These are phyloP conservation scores for Drosophila ananassae DNA, from an alignment of 1,140 invertebrate species.

Conservation along the genomic window DNA sequence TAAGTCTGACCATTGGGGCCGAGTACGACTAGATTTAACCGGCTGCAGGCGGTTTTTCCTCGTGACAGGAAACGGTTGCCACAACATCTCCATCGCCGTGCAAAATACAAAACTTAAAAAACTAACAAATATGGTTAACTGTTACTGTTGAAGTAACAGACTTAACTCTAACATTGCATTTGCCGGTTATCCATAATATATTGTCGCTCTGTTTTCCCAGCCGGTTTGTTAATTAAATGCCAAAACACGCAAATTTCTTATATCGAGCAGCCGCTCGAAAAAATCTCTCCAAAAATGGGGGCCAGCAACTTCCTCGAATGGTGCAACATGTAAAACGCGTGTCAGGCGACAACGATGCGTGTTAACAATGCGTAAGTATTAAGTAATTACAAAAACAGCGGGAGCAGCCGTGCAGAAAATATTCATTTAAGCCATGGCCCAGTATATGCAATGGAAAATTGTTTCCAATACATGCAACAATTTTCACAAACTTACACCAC, in stretches of 20 bases:
- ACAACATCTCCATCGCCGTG: conserved; percentile 40
- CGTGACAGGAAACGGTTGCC: conserved; percentile 51
- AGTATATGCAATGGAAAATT: conserved; percentile 51
- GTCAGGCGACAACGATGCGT: conserved; percentile 70
- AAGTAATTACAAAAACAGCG: conserved; percentile 70
- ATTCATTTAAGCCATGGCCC: conserved; percentile 26
- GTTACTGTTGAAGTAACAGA: conserved; percentile 60
- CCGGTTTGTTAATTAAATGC: conserved; percentile 74
- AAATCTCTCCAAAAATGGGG: conserved; percentile 57
- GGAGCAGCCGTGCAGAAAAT: conserved; percentile 26
- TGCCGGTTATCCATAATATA: conserved; percentile 30
- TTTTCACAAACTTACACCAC: conserved; percentile 48
- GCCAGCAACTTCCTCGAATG: conserved; percentile 64
- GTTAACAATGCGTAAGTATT: conserved; percentile 77
- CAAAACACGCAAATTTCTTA: conserved; percentile 73
- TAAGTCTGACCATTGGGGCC: conserved; percentile 97
- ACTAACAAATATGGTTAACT: conserved; percentile 36
- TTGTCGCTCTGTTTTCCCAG: conserved; percentile 42
- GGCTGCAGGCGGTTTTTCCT: conserved; percentile 39
- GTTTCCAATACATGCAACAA: conserved; percentile 48
- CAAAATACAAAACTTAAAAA: conserved; percentile 21
- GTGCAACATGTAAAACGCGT: conserved; percentile 73
- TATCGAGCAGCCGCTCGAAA: conserved; percentile 32
- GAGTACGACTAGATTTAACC: conserved; percentile 92
- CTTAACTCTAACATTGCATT: conserved; percentile 70